Percentiles rank a stretch among this genome's conserved stretches.
These are phyloP conservation scores for Xerus rutilus DNA, from an alignment of 2,797 vertebrate genomes.

Conservation along the genomic window DNA sequence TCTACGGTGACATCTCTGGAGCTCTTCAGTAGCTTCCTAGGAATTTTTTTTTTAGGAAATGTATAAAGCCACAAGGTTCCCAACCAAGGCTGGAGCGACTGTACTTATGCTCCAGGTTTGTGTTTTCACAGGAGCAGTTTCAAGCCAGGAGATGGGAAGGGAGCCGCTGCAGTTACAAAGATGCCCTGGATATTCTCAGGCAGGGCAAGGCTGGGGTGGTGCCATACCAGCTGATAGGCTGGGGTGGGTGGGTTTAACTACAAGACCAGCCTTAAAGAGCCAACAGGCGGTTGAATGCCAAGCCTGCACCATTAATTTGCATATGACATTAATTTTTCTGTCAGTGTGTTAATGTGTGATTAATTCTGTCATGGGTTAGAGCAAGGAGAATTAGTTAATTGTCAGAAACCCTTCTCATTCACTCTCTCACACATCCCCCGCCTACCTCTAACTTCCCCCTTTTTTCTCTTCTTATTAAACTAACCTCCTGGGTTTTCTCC, in stretches of 20 bases:
- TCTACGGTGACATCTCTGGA: no score
- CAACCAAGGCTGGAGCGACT: background rate
- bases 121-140: background rate
- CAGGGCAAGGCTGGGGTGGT: background rate
- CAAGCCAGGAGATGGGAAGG: background rate
- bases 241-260: constrained; percentile 84
- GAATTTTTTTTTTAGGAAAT: background rate
- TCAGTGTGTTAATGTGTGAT: constrained; percentile 86
- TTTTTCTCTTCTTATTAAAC: constrained; percentile 58
- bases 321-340: constrained; percentile 89
- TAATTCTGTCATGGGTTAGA: constrained; percentile 85
- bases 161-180: constrained; percentile 81
- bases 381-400: constrained; percentile 85
- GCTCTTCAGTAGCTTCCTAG: background rate
- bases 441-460: background rate
- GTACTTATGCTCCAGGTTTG: background rate
- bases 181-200: background rate
- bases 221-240: constrained; percentile 83
- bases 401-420: constrained; percentile 75
- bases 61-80: background rate
- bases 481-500: constrained; percentile 68
- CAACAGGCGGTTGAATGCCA: constrained; percentile 88
- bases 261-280: constrained; percentile 89
- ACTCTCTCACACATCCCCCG: background rate
- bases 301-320: constrained; percentile 90